phyloP scores from a whole-genome alignment of 2,888 invertebrate species.

The Agrochola lychnidis region DNA sequence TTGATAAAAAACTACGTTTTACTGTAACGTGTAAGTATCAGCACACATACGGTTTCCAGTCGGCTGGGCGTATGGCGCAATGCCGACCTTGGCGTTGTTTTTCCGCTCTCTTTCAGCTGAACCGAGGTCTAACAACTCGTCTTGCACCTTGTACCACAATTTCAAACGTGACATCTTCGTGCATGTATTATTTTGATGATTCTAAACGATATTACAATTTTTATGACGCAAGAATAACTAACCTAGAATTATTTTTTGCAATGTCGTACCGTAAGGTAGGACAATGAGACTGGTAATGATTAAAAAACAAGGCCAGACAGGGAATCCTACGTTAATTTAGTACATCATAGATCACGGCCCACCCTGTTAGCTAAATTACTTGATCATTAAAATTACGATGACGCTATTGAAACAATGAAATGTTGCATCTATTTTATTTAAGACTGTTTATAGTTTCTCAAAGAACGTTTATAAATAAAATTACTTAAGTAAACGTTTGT shows the following conservation, averaged over 20 bases:
- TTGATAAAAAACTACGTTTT: conserved; percentile 58
- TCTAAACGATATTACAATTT: conserved; percentile 17
- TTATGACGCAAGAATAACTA: conserved; percentile 47
- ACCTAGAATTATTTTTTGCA: conserved; percentile 43
- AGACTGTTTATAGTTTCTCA: conserved; percentile 19
- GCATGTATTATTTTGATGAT: conserved; percentile 47
- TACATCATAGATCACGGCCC: conserved; percentile 58
- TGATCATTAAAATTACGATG: conserved; percentile 58
- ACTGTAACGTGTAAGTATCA: conserved; percentile 68
- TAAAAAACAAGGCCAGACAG: conserved; percentile 58
- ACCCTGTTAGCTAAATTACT: conserved; percentile 51
- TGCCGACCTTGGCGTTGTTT: conserved; percentile 88
- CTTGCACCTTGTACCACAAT: conserved; percentile 73
- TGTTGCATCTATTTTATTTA: conserved; percentile 38
- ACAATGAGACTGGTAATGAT: conserved; percentile 44
- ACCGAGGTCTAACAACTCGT: conserved; percentile 79
- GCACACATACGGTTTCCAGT: conserved; percentile 81
- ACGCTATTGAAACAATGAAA: conserved; percentile 53
- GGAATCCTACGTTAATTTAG: conserved; percentile 59
- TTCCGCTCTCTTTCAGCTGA: conserved; percentile 90
- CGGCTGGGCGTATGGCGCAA: conserved; percentile 85
- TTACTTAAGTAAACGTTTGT: not conserved
- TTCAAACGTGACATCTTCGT: conserved; percentile 69
- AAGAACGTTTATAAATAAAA: conserved; percentile 9
- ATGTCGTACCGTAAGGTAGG: conserved; percentile 19